Percentiles rank a stretch among this genome's conserved stretches.
Conservation (phyloP, 2,113 vertebrate species). For the Vanacampus margaritifer region DNA sequence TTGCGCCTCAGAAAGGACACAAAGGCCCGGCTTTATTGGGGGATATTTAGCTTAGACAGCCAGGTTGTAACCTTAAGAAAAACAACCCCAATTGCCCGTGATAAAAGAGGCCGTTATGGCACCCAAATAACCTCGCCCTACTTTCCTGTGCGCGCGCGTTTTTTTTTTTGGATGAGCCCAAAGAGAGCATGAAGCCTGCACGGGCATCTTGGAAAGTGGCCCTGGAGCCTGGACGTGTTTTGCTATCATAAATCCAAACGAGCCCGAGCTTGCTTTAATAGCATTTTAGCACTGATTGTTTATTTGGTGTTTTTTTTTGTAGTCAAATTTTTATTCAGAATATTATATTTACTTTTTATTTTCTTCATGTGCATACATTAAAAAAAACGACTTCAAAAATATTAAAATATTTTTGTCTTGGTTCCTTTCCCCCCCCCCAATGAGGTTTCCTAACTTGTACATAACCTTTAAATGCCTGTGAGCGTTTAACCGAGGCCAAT, state of each 20-base stretch:
- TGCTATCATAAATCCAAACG: not conserved
- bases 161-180: constrained; percentile 17
- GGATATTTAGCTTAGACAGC: constrained; percentile 76
- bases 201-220: constrained; percentile 31
- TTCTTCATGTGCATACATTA: not conserved
- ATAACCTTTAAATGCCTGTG: constrained; percentile 13
- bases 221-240: not conserved
- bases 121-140: constrained; percentile 60
- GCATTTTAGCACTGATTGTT: not conserved
- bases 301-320: too few relatives aligned
- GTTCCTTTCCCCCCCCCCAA: not conserved
- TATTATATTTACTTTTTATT: not conserved
- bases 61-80: constrained; percentile 77
- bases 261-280: not conserved
- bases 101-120: constrained; percentile 70
- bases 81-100: constrained; percentile 75
- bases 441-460: not conserved
- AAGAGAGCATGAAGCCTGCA: constrained; percentile 31
- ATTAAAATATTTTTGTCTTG: not conserved
- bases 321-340: not conserved
- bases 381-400: too few relatives aligned
- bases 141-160: constrained; percentile 57
- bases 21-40: constrained; percentile 74
- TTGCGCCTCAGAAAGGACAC: constrained; percentile 64
- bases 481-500: constrained; percentile 11